These are phyloP conservation scores for Bathynomus jamesi DNA, from an alignment of 1,140 invertebrate species.

Conservation along the genomic window DNA sequence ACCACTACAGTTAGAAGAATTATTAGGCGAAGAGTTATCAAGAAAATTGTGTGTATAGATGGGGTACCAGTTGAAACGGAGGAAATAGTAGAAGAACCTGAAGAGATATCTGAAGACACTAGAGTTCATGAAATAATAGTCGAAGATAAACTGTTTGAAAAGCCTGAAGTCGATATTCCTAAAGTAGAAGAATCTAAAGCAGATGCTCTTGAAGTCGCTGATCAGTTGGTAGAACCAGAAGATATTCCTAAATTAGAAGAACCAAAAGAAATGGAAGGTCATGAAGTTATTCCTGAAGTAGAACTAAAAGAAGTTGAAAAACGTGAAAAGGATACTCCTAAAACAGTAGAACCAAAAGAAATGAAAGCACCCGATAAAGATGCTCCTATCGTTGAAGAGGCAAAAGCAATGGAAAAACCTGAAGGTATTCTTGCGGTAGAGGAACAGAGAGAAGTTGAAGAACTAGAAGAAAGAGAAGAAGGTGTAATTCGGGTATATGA, in stretches of 20 bases:
- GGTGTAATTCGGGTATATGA: too few relatives aligned
- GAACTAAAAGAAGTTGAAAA: not conserved
- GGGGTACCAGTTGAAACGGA: conserved; percentile 44
- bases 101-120: conserved; percentile 14
- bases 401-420: too few relatives aligned
- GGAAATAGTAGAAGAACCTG: conserved; percentile 31
- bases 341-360: too few relatives aligned
- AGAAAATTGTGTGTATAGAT: conserved; percentile 10
- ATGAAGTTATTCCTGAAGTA: not conserved
- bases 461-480: too few relatives aligned
- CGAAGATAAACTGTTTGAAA: too few relatives aligned
- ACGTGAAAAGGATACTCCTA: not conserved
- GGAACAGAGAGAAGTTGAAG: too few relatives aligned
- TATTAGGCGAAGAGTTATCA: not conserved
- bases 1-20: conserved; percentile 55
- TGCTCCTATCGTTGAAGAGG: too few relatives aligned
- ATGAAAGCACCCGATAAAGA: too few relatives aligned
- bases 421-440: too few relatives aligned
- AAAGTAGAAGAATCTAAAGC: not conserved
- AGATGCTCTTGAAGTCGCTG: not conserved
- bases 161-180: not conserved
- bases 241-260: not conserved
- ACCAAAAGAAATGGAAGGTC: not conserved
- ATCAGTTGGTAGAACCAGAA: not conserved
- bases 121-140: too few relatives aligned